Evolutionary conservation across 2,888 invertebrate species (phyloP), one percentile per base, ranked within the genome.

Genomic region (Dromius quadrimaculatus): DNA sequence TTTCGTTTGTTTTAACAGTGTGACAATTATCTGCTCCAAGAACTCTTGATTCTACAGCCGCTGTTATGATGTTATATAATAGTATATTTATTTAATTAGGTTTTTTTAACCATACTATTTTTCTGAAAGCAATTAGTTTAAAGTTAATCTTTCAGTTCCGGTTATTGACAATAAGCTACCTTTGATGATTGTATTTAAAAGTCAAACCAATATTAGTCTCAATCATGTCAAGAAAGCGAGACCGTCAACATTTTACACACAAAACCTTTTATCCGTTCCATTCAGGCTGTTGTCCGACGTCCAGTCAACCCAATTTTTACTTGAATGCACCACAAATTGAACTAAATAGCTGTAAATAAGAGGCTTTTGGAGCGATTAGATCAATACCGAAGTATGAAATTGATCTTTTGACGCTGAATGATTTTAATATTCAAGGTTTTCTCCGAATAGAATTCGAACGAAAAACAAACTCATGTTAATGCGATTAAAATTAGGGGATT

Each of bases 1-100:
- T 62, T 62, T 62, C 41, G 62, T 62, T 62, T 62, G 62, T 62
- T 62, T 62, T 62, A 62, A 62, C 38, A 62, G 38, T 41, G 20
- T 41, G 41, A 62, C 62, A 62, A 62, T 62, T 62, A 62, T 62
- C 41, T 38, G 62, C 62, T 62, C 62, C 38, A 62, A 62, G 62
- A 62, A 41, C 41, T 62, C 43, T 23, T 54, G 32, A 54, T 28
- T 32, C 22, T n/a, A 47, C 47, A 20, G 1, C 8, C 1, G 13
- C 32, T 36, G 34, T 59, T 15, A 36, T 17, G 57, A 28, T 32
- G 59, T 59, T 59, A 59, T 59, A 23, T 59, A 59, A 59, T 34
- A 59, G 59, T 59, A 19, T 59, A 59, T 59, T 59, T 59, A 59
- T 59, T 59, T 59, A 59, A 59, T 59, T 59, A 59, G 59, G 50